phyloP scores from a whole-genome alignment of 2,113 vertebrate genomes.

The Dendrocopos noguchii region DNA sequence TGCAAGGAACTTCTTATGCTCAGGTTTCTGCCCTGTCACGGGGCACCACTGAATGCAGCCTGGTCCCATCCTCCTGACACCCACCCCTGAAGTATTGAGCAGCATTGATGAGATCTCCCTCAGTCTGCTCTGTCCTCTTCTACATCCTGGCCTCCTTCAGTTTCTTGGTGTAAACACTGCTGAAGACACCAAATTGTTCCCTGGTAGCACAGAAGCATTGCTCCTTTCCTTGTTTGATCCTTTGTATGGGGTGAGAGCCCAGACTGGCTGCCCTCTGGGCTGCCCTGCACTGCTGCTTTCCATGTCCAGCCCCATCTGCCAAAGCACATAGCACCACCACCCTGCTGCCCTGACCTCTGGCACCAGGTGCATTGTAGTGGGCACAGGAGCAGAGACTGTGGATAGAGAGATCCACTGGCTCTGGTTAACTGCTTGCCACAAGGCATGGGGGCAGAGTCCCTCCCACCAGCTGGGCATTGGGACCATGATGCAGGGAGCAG shows the following conservation, averaged over 20 bases:
- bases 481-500: fast-evolving
- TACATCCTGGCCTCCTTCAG: not conserved
- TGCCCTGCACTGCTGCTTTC: not conserved
- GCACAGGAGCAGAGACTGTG: not conserved
- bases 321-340: not conserved
- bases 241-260: not conserved
- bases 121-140: too few relatives aligned
- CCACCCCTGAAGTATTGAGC: too few relatives aligned
- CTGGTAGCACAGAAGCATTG: not conserved
- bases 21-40: too few relatives aligned
- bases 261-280: not conserved
- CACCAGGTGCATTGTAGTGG: fast-evolving
- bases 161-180: not conserved
- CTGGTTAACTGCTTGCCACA: not conserved
- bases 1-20: too few relatives aligned
- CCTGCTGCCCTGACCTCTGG: not conserved
- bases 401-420: not conserved
- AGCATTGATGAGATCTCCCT: too few relatives aligned
- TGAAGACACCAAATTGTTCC: not conserved
- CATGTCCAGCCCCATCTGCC: not conserved
- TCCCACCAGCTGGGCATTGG: not conserved
- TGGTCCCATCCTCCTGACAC: too few relatives aligned
- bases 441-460: not conserved
- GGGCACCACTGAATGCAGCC: too few relatives aligned
- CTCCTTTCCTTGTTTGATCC: not conserved